Percentiles rank a stretch among this genome's conserved stretches.
Evolutionary conservation across 1,140 invertebrate genomes (phyloP).

Genomic region (Orius laevigatus): DNA sequence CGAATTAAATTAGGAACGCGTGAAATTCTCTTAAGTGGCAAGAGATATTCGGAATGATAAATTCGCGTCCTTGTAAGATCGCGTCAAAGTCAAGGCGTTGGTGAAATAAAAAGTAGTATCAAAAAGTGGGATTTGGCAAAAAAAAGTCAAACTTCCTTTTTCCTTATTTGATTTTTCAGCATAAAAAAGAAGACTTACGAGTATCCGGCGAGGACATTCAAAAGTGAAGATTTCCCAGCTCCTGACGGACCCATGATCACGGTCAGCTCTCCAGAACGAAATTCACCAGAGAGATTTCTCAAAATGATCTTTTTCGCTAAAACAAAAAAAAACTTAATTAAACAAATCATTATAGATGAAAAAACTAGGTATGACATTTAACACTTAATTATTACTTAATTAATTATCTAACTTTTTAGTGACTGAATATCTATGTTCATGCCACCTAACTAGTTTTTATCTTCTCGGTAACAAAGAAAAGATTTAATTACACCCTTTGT

Average conservation of each 20-base stretch:
- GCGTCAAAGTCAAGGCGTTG: neutral
- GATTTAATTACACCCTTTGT: too few relatives aligned
- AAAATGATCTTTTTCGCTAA: slow-evolving; percentile 36
- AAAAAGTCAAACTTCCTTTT: neutral
- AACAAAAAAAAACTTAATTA: slow-evolving; percentile 17
- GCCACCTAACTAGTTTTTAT: too few relatives aligned
- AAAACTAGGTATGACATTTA: too few relatives aligned
- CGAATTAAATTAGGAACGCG: too few relatives aligned
- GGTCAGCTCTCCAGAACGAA: slow-evolving; percentile 43
- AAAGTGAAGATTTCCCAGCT: slow-evolving; percentile 65
- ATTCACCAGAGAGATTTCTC: slow-evolving; percentile 35
- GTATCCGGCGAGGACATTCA: slow-evolving; percentile 41
- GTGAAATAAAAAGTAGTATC: neutral
- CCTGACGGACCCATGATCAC: slow-evolving; percentile 68
- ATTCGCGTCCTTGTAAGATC: neutral
- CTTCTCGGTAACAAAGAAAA: too few relatives aligned
- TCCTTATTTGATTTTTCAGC: neutral
- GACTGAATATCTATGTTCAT: too few relatives aligned
- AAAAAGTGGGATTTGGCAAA: neutral
- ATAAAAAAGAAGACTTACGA: slow-evolving; percentile 26
- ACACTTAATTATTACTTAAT: too few relatives aligned
- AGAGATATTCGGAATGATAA: neutral
- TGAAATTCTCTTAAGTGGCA: neutral
- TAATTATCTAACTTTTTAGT: too few relatives aligned
- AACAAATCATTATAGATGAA: too few relatives aligned